Evolutionary conservation across 2,888 invertebrate species (phyloP).

Genomic region (Drosophila borealis): DNA sequence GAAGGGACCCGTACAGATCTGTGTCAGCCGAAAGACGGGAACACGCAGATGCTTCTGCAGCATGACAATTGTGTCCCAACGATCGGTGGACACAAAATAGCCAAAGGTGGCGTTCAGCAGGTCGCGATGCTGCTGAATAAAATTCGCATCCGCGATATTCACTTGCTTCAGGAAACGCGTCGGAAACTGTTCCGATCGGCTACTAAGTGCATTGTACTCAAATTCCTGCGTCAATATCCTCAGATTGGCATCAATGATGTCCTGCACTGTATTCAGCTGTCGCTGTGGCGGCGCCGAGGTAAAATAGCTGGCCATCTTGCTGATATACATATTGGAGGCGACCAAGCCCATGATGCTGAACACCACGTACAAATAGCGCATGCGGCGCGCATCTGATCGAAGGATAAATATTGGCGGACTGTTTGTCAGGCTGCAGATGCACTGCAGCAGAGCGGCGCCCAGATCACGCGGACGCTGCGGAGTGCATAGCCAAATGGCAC

Average conservation of each 20-base stretch:
- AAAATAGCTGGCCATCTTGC: conserved; percentile 78
- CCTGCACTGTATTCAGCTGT: conserved; percentile 71
- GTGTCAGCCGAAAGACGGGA: conserved; percentile 72
- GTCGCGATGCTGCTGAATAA: conserved; percentile 64
- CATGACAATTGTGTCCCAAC: conserved; percentile 74
- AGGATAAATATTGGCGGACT: conserved; percentile 61
- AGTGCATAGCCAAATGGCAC: conserved; percentile 71
- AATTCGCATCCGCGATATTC: conserved; percentile 32
- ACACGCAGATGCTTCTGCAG: conserved; percentile 67
- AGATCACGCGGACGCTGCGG: conserved; percentile 64
- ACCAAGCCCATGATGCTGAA: conserved; percentile 72
- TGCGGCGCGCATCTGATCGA: conserved; percentile 47
- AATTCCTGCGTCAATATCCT: conserved; percentile 56
- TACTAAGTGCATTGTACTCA: conserved; percentile 57
- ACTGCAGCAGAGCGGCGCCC: conserved; percentile 67
- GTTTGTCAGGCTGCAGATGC: conserved; percentile 65
- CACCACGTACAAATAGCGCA: conserved; percentile 63
- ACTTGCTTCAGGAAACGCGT: conserved; percentile 56
- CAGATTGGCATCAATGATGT: conserved; percentile 68
- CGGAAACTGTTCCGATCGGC: conserved; percentile 40
- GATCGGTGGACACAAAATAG: conserved; percentile 74
- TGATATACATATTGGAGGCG: conserved; percentile 73
- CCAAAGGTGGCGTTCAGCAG: conserved; percentile 68
- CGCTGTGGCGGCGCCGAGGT: conserved; percentile 52
- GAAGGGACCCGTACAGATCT: conserved; percentile 77